Evolutionary conservation across 92 coral and sea anemone species (phyloP), one percentile per base, ranked within the genome.

Genomic region (Hydrozoanthus gracilis): DNA sequence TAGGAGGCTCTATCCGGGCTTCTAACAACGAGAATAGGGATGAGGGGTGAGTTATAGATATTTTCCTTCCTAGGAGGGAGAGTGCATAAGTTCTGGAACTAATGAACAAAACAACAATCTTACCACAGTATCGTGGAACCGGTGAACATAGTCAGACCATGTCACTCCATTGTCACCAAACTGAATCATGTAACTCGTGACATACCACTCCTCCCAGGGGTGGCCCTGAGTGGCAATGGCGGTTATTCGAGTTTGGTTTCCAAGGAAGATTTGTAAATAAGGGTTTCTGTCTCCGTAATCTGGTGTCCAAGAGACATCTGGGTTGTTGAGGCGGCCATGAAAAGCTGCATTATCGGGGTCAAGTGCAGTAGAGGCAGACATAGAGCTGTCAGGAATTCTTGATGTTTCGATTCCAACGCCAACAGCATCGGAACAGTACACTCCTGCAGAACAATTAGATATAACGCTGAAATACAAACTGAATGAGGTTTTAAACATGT

Each of bases 161-260:
- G 87, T 78, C 55, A 76, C 51, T 7, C 93, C 93, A 60, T 88
- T 79, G 13, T 76, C 80, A 85, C 93, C 84, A 80, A 88, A 88
- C 60, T 91, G 93, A 48, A 91, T 44, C 18, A 84, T 88, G 69
- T 88, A 91, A 20, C 84, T 88, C 68, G 79, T 73, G n/a, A 88
- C 91, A 77, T 88, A 91, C 89, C 86, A 78, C 45, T 91, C 91
- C 76, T 91, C 91, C 93, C 93, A 84, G 4, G 93, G 93, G 79
- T 91, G 91, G 50, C 91, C 91, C 84, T 91, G 93, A 27, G 93
- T 91, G 7, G 89, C 93, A 35, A 91, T 88, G 79, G 83, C 91
- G 18, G 91, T 91, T 44, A 88, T 66, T 84, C 50, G 91, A 73
- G 93, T 91, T 78, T 83, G 89, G 69, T 91, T 91, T 73, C 93